Percentiles rank a stretch among this genome's conserved stretches.
Conservation (phyloP, 2,797 vertebrate genomes). For the Cottoperca gobio region DNA sequence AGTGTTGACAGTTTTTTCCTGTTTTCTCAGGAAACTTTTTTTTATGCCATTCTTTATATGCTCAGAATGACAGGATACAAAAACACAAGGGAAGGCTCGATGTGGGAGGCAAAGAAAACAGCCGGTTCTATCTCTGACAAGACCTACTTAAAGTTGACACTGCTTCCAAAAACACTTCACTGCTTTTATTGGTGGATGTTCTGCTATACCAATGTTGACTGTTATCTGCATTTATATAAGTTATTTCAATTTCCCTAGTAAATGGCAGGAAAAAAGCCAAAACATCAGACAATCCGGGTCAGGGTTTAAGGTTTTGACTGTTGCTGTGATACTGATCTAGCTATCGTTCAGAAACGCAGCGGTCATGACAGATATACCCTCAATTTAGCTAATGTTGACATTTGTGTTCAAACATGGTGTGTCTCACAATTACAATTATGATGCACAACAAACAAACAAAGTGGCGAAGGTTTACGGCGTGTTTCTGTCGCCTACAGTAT, state of each 20-base stretch:
- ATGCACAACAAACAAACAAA: background rate
- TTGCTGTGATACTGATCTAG: background rate
- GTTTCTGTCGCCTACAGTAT: too few species aligned
- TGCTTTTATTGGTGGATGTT: constrained; percentile 1
- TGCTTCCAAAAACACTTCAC: constrained; percentile 17
- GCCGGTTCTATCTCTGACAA: background rate
- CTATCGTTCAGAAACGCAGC: background rate
- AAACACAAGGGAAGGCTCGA: constrained; percentile 16
- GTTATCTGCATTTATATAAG: background rate
- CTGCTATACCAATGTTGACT: background rate
- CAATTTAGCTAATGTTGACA: background rate
- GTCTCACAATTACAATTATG: background rate
- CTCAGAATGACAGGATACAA: constrained; percentile 3
- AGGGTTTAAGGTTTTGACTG: background rate
- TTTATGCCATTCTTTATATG: constrained; percentile 7
- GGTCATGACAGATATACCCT: background rate
- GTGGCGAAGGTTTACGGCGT: too few species aligned
- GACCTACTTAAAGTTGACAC: constrained; percentile 4
- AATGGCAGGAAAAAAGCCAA: background rate
- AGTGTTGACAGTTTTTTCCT: background rate
- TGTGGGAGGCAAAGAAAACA: constrained; percentile 29
- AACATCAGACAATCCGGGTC: background rate
- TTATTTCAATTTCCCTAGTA: background rate
- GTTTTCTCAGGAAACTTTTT: background rate
- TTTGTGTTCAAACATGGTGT: background rate